Conservation (phyloP, 2,797 vertebrate species). For the Onychomys arenicola region DNA sequence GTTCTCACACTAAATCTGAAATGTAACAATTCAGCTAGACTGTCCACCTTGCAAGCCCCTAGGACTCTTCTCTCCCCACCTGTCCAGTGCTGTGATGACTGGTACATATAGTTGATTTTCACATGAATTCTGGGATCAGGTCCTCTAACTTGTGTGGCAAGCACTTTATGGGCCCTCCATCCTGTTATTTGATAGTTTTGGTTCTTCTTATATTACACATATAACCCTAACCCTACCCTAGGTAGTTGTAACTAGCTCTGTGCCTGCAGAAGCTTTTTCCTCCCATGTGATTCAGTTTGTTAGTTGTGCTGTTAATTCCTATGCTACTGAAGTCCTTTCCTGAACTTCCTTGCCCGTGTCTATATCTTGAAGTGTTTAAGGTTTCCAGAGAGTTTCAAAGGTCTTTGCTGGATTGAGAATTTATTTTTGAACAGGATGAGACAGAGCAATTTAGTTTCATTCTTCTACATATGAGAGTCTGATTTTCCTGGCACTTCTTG, state of each 20-base stretch:
- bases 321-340: not conserved
- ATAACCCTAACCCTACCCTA: no score
- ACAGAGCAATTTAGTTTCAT: not conserved
- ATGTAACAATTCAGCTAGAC: not conserved
- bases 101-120: no score
- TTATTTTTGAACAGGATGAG: not conserved
- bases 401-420: not conserved
- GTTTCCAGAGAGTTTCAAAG: not conserved
- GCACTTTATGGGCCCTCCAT: accelerated
- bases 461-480: not conserved
- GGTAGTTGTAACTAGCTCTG: no score
- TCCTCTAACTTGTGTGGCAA: no score
- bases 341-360: not conserved
- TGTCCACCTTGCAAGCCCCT: not conserved
- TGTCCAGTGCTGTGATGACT: not conserved
- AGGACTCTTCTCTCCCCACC: not conserved
- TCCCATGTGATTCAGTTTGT: not conserved
- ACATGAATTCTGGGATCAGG: not conserved
- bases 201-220: not conserved
- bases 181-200: not conserved
- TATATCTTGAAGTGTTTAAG: not conserved
- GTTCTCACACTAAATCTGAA: not conserved
- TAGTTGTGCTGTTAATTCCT: not conserved
- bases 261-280: not conserved
- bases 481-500: not conserved